phyloP scores from a whole-genome alignment of 2,888 invertebrate genomes.

The Pseudoips prasinana region DNA sequence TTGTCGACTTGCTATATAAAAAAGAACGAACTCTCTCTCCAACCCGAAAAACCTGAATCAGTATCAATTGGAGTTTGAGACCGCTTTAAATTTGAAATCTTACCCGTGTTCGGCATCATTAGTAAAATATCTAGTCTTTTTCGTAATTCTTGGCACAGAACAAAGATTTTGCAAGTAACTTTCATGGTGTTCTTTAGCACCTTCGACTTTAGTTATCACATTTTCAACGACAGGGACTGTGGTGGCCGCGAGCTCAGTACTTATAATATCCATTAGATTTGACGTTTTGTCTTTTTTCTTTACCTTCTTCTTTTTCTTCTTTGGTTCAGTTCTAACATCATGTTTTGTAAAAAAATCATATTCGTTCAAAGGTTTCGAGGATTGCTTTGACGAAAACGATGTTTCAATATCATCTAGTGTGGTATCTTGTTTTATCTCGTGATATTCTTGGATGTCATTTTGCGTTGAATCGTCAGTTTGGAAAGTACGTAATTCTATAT shows the following conservation, averaged over 20 bases:
- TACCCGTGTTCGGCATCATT: conserved; percentile 55
- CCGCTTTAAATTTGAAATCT: too few species aligned
- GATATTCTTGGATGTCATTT: conserved; percentile 63
- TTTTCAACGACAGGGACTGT: conserved; percentile 47
- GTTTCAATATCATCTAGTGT: conserved; percentile 31
- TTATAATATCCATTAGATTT: conserved; percentile 61
- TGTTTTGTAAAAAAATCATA: conserved; percentile 61
- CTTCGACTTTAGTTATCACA: conserved; percentile 40
- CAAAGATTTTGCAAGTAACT: conserved; percentile 39
- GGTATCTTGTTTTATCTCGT: conserved; percentile 55
- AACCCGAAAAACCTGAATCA: too few species aligned
- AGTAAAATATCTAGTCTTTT: conserved; percentile 22
- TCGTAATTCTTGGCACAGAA: conserved; percentile 27
- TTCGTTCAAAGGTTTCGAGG: conserved; percentile 38
- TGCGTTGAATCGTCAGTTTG: conserved; percentile 32
- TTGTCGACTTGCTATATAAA: conserved; percentile 29
- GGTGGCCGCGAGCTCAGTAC: conserved; percentile 49
- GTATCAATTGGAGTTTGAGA: too few species aligned
- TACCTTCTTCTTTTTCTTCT: conserved; percentile 50
- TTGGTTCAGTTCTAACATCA: conserved; percentile 40
- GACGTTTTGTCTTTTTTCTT: conserved; percentile 44
- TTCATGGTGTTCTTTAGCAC: conserved; percentile 28
- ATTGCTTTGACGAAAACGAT: conserved; percentile 30
- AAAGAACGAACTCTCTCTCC: too few species aligned
- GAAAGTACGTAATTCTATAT: conserved; percentile 53